Base-by-base conservation (phyloP, 2,797 vertebrate species). In the Pseudochirops cupreus region DNA sequence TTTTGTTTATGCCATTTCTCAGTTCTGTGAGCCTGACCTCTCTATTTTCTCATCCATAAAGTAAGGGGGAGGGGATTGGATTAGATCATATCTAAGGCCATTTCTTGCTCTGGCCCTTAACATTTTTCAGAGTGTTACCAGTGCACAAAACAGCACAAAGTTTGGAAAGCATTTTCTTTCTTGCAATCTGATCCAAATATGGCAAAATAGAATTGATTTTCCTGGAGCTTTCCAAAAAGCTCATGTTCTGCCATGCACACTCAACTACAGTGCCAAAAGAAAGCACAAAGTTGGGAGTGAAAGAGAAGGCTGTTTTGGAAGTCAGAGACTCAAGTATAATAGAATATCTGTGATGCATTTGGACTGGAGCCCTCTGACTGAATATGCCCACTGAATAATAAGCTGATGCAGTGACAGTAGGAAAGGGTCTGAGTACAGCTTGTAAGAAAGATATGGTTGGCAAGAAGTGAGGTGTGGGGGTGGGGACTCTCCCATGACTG, bases 261-360 rank as follows among this genome's bases (percentile, higher is more conserved):
- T 57, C 46, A 46, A 53, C 92, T 39, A 0, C 56, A 31, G 33
- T 50, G 24, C 55, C 28, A 1, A 56, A 53, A 52, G n/a, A 55
- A 31, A 57, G 56, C 33, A 46, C 50, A 50, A 56, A 93, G 5
- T 87, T 33, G 10, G 13, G 56, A 92, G 52, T 90, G 29, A 74
- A 94, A 95, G 39, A 90, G 89, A 90, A 26, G 5, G 5, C 14
- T 50, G 59, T 62, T 59, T 93, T 26, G 6, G 50, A 95, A 91
- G 39, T 55, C 11, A 26, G 14, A 10, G 28, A 9, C 46, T 28
- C 33, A 91, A 56, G 55, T 31, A 53, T 28, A 56, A 9, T 5
- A 4, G 31, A 58, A 21, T 56, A 90, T 46, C 5, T 82, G 87
- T 7, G 28, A 46, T 3, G 2, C 24, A 16, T 87, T n/a, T 92